Base-by-base conservation (phyloP, 2,113 vertebrate genomes). In the Drymodes brunneopygia region DNA sequence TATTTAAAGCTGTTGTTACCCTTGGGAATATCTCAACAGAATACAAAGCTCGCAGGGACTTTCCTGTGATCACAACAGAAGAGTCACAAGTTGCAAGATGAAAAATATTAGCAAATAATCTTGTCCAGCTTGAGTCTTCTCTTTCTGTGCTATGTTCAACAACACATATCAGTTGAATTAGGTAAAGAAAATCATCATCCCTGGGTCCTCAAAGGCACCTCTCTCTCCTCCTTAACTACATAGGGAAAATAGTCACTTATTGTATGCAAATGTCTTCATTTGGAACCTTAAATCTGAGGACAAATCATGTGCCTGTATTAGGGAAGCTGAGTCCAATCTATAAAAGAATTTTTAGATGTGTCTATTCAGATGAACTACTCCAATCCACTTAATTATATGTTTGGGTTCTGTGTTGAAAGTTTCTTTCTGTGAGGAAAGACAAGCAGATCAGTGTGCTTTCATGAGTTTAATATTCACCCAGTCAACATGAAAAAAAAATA, bases 91-190 rank as follows among this genome's bases (percentile, higher is more conserved):
- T 69, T 74, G 33, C 67, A 73, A 62, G 27, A 90, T 23, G 56
- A 92, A 92, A 89, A 92, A 72, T n/a, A 58, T 38, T 47, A 66
- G 21, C 14, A 67, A 79, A 88, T 22, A 90, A 54, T 80, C 21
- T 92, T 73, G 40, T 27, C 35, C 79, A 84, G 40, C 19, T 90
- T 47, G 58, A 78, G 4, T 28, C 47, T 91, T 9, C 20, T 88
- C 8, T 75, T 38, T 82, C 40, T 40, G 22, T 47, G 5, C 24
- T 79, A 13, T 20, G 9, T 17, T 79, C 24, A 54, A 72, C 36
- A 67, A 40, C 1, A 1, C 0, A 0, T 57, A 36, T 40, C 28
- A 35, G 7, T 62, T 20, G 12, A 75, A 69, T 51, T 21, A 79
- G 5, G 24, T 25, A 84, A 74, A 66, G 36, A 62, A 71, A 88